phyloP scores from a whole-genome alignment of 1,140 invertebrate genomes.

The Drosophila lacertosa region DNA sequence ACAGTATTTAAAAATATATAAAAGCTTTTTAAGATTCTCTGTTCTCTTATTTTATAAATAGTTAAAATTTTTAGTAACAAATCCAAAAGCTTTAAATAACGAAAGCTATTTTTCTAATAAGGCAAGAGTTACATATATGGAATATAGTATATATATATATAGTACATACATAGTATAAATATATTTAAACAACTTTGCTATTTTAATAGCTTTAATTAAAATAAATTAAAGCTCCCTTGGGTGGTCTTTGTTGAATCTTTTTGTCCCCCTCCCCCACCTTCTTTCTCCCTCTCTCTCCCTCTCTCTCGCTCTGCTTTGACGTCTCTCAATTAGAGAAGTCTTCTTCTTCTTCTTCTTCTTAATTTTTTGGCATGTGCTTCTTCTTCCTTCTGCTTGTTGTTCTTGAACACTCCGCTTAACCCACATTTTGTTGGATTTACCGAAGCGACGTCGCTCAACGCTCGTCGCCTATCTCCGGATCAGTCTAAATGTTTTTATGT shows the following conservation, averaged over 20 bases:
- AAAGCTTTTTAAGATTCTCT: no score
- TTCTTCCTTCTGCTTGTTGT: background rate
- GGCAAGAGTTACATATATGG: no score
- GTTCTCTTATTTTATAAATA: no score
- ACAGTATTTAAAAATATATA: no score
- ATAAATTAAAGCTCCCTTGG: background rate
- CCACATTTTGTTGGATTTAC: slow-evolving; percentile 42
- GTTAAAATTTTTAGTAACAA: no score
- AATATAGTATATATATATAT: background rate
- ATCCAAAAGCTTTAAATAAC: no score
- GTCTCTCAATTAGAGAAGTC: background rate
- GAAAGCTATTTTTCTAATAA: no score
- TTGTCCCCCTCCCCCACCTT: background rate
- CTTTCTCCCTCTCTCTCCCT: background rate
- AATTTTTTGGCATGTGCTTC: background rate
- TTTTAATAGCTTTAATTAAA: background rate
- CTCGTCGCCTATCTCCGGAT: slow-evolving; percentile 49
- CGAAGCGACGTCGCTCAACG: slow-evolving; percentile 2
- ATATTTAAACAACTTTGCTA: background rate
- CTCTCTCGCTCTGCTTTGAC: no score
- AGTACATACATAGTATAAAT: background rate
- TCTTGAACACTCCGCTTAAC: slow-evolving; percentile 32
- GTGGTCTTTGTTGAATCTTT: background rate
- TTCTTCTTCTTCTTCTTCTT: background rate
- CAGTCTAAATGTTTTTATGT: slow-evolving; percentile 79